Conservation (phyloP, 2,888 invertebrate species). For the Pyralis farinalis region DNA sequence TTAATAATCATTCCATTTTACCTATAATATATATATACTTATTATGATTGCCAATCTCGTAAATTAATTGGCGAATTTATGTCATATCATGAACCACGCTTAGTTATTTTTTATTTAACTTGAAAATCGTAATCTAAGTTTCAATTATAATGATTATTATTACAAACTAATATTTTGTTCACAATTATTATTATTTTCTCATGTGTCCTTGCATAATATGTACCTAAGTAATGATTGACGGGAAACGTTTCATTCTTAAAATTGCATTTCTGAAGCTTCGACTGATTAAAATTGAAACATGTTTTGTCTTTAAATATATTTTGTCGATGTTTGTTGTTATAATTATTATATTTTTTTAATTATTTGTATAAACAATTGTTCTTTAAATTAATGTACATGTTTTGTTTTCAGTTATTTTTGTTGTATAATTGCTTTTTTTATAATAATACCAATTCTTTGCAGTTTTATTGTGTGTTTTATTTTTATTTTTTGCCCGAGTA, state of each 20-base stretch:
- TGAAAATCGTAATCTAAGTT: slow-evolving; percentile 58
- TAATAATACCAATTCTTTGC: slow-evolving; percentile 88
- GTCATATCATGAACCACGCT: neutral
- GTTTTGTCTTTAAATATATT: slow-evolving; percentile 81
- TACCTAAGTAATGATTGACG: slow-evolving; percentile 55
- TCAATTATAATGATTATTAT: slow-evolving; percentile 45
- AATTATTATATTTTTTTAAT: slow-evolving; percentile 84
- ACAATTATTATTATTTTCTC: slow-evolving; percentile 38
- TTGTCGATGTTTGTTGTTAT: slow-evolving; percentile 82
- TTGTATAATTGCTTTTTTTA: slow-evolving; percentile 88
- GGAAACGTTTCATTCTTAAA: slow-evolving; percentile 70
- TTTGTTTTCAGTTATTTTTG: slow-evolving; percentile 88
- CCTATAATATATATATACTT: too few relatives aligned
- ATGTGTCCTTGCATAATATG: slow-evolving; percentile 72
- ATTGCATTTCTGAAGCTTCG: slow-evolving; percentile 78
- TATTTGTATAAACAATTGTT: slow-evolving; percentile 87
- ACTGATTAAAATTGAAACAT: slow-evolving; percentile 78
- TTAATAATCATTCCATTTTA: too few relatives aligned
- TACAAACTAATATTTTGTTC: slow-evolving; percentile 29
- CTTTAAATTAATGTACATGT: slow-evolving; percentile 89
- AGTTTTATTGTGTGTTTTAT: slow-evolving; percentile 85
- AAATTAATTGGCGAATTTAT: slow-evolving; percentile 14
- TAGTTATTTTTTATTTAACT: slow-evolving; percentile 52
- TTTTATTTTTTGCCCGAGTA: slow-evolving; percentile 68
- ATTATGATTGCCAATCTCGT: too few relatives aligned